A percentile compares a stretch with the other conserved stretches of the same genome.
These are phyloP conservation scores for Hetaerina americana DNA, from an alignment of 1,140 invertebrate species.

Conservation along the genomic window DNA sequence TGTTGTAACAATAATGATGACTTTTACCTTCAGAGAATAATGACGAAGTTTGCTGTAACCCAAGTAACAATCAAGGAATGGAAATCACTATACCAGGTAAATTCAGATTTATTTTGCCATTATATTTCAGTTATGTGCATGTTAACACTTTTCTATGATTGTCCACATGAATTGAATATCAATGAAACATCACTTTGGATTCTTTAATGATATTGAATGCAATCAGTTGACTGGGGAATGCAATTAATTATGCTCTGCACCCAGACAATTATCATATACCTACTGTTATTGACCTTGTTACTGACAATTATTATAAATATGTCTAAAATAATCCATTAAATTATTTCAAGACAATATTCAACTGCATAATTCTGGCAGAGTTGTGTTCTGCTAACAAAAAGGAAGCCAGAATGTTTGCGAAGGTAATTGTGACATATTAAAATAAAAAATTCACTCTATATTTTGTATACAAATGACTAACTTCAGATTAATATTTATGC, in stretches of 20 bases:
- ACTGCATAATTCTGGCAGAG: slow-evolving; percentile 48
- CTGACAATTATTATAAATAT: too few species aligned
- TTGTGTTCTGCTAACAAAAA: slow-evolving; percentile 35
- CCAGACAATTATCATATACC: too few species aligned
- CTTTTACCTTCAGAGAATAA: slow-evolving; percentile 30
- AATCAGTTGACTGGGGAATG: too few species aligned
- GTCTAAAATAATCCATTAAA: slow-evolving; percentile 9
- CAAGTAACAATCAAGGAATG: slow-evolving; percentile 49
- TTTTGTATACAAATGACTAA: not conserved
- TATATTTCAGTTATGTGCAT: too few species aligned
- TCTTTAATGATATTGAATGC: too few species aligned
- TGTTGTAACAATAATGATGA: not conserved
- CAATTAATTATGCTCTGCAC: too few species aligned
- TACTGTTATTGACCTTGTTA: too few species aligned
- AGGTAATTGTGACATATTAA: slow-evolving; percentile 25
- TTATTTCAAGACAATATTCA: slow-evolving; percentile 44
- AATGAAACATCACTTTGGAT: too few species aligned
- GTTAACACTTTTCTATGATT: too few species aligned
- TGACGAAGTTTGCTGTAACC: slow-evolving; percentile 42
- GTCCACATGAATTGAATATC: too few species aligned
- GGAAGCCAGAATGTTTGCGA: slow-evolving; percentile 36
- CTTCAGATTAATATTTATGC: slow-evolving; percentile 11
- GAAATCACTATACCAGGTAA: slow-evolving; percentile 49
- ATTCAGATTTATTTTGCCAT: too few species aligned
- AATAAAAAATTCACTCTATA: not conserved